These are phyloP conservation scores for Hydraecia micacea DNA, from an alignment of 2,888 invertebrate genomes.

Conservation along the genomic window DNA sequence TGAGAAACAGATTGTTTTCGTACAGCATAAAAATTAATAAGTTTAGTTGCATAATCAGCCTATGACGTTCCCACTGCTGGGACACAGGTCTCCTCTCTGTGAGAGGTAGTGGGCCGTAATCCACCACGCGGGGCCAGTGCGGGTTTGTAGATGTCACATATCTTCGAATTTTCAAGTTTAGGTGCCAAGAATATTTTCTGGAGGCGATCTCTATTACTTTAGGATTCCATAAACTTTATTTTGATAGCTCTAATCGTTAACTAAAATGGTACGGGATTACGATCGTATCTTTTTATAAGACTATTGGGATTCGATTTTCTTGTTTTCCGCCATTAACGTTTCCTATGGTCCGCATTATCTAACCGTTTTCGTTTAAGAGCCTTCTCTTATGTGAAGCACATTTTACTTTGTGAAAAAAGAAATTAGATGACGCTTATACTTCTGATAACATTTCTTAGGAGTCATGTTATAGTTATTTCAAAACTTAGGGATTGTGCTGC, in stretches of 20 bases:
- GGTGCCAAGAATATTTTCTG: background rate
- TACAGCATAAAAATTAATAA: background rate
- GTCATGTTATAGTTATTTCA: background rate
- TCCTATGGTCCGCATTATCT: conserved; percentile 23
- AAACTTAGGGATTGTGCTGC: too few relatives aligned
- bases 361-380: conserved; percentile 28
- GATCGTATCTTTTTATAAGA: conserved; percentile 46
- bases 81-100: background rate
- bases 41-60: background rate
- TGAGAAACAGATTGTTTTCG: background rate
- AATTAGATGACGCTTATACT: background rate
- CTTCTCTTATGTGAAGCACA: conserved; percentile 11
- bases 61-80: background rate
- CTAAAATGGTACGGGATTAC: conserved; percentile 37
- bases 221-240: conserved; percentile 33
- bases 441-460: background rate
- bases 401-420: conserved; percentile 5
- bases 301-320: conserved; percentile 40
- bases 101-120: background rate
- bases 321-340: conserved; percentile 31
- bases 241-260: conserved; percentile 32
- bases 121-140: background rate
- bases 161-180: background rate
- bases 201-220: conserved; percentile 12
- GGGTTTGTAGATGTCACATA: background rate